Conservation (phyloP, 2,113 vertebrate genomes). For the Panurus biarmicus region DNA sequence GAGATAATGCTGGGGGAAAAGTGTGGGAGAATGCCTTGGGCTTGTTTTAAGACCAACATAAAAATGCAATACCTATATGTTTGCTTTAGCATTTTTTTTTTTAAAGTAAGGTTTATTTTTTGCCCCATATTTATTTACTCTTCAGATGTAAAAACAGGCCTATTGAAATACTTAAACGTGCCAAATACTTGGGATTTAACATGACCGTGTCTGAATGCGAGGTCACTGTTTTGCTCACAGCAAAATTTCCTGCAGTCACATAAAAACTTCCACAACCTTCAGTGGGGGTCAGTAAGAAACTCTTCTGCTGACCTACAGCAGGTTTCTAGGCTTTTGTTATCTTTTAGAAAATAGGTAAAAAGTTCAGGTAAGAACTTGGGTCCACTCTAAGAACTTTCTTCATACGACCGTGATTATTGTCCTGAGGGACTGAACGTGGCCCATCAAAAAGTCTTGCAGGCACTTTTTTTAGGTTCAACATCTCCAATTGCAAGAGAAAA, state of each 20-base stretch:
- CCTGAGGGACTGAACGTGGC: background rate
- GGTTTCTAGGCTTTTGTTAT: background rate
- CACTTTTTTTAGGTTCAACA: background rate
- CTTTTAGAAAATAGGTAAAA: background rate
- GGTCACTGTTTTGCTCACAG: background rate
- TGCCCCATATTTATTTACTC: background rate
- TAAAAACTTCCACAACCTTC: background rate
- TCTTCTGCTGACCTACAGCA: background rate
- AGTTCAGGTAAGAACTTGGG: background rate
- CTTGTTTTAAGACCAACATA: conserved; percentile 62
- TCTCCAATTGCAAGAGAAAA: background rate
- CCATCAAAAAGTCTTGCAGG: background rate
- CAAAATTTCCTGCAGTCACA: background rate
- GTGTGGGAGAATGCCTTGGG: conserved; percentile 78
- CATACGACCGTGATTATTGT: background rate
- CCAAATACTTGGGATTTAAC: background rate
- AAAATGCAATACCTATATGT: conserved; percentile 51
- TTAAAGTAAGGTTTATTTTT: background rate
- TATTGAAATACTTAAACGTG: background rate
- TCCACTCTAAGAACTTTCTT: background rate
- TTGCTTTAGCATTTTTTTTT: conserved; percentile 12
- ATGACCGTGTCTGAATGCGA: background rate
- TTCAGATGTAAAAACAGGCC: background rate
- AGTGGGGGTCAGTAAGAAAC: background rate
- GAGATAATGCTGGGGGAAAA: conserved; percentile 71